Conservation (phyloP, 2,888 invertebrate species). For the Phyto melanocephala region DNA sequence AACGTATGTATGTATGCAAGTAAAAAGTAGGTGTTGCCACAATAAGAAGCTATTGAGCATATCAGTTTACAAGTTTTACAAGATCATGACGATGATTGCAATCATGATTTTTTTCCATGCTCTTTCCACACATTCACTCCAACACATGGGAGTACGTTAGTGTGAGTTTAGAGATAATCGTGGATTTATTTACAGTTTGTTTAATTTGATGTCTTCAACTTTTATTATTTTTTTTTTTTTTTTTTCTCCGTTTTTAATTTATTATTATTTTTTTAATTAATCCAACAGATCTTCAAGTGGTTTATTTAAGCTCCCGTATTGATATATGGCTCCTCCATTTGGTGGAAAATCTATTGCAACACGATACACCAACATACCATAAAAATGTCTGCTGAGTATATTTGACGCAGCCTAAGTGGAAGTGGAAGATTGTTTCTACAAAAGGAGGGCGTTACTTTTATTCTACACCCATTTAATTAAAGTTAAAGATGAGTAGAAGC, state of each 20-base stretch:
- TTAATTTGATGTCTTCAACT: slow-evolving; percentile 7
- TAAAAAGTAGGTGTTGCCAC: slow-evolving; percentile 56
- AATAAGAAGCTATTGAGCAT: slow-evolving; percentile 63
- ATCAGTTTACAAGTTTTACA: slow-evolving; percentile 66
- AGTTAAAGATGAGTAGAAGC: slow-evolving; percentile 15
- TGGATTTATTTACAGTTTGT: slow-evolving; percentile 26
- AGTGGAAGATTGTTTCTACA: slow-evolving; percentile 34
- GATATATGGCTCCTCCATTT: slow-evolving; percentile 49
- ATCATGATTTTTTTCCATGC: slow-evolving; percentile 30
- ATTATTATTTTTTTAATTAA: slow-evolving; percentile 66
- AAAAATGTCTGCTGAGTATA: background rate
- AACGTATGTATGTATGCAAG: slow-evolving; percentile 4
- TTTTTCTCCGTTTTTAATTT: background rate
- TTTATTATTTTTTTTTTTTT: background rate
- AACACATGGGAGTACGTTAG: background rate
- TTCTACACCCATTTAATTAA: slow-evolving; percentile 72
- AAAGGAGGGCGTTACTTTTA: slow-evolving; percentile 64
- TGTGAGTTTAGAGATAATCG: background rate
- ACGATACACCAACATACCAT: background rate
- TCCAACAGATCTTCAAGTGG: slow-evolving; percentile 67
- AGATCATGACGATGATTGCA: slow-evolving; percentile 60
- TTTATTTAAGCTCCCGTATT: slow-evolving; percentile 59
- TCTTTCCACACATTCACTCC: background rate
- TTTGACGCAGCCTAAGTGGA: background rate
- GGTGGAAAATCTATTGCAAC: slow-evolving; percentile 27